Evolutionary conservation across 2,797 vertebrate species (phyloP).

Genomic region (Todus mexicanus): DNA sequence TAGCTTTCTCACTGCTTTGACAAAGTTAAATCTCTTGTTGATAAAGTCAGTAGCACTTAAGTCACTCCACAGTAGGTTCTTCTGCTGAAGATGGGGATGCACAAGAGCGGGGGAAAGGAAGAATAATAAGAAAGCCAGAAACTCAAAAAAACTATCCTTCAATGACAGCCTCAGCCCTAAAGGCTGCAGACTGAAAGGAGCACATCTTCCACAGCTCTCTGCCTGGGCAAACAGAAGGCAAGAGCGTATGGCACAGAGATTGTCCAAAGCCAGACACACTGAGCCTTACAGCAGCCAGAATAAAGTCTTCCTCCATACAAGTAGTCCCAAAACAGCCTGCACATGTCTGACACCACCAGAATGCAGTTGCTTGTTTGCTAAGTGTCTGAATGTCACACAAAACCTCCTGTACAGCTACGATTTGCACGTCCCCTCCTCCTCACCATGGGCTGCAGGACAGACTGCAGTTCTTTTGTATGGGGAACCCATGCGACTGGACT

Average conservation of each 20-base stretch:
- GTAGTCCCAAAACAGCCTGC: neutral
- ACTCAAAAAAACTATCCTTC: neutral
- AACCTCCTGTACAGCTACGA: neutral
- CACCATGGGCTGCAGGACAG: rapidly evolving
- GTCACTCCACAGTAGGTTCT: neutral
- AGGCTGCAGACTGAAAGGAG: neutral
- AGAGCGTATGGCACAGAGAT: neutral
- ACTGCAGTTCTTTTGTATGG: neutral
- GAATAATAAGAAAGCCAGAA: neutral
- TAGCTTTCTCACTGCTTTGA: neutral
- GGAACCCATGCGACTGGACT: neutral
- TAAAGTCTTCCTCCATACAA: neutral
- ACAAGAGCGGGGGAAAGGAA: neutral
- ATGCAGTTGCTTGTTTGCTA: rapidly evolving
- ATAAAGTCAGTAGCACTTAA: neutral
- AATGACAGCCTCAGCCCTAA: neutral
- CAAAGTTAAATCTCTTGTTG: neutral
- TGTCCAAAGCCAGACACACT: neutral
- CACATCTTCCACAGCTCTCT: neutral
- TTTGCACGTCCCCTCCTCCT: neutral
- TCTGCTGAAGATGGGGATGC: neutral
- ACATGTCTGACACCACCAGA: neutral
- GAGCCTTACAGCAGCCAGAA: neutral
- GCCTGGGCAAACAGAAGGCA: neutral
- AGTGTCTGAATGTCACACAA: neutral